These are phyloP conservation scores for Drosophila sturtevanti DNA, from an alignment of 1,140 invertebrate genomes.

Conservation along the genomic window DNA sequence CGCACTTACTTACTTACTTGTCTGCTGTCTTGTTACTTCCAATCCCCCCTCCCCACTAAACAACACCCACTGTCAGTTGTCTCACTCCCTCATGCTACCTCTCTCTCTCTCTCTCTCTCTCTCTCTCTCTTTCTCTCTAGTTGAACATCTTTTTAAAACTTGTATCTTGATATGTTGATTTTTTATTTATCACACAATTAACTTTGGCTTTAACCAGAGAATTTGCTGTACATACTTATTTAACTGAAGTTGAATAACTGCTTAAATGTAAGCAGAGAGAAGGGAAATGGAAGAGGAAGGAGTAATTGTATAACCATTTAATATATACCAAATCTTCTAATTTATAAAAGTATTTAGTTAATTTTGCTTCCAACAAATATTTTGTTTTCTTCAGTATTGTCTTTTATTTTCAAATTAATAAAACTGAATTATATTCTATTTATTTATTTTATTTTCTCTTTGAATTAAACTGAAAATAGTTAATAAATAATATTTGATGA, in stretches of 20 bases:
- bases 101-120: background rate
- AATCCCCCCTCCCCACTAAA: background rate
- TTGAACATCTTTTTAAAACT: slow-evolving; percentile 49
- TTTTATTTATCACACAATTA: slow-evolving; percentile 75
- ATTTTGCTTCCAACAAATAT: no score
- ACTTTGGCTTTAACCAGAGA: slow-evolving; percentile 52
- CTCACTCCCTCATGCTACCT: background rate
- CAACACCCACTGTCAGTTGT: slow-evolving; percentile 8
- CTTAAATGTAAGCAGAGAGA: slow-evolving; percentile 24
- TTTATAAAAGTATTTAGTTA: no score
- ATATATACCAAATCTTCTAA: no score
- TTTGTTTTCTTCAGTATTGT: no score
- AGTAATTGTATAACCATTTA: slow-evolving; percentile 8
- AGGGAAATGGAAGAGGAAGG: background rate
- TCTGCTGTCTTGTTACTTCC: background rate
- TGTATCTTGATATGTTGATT: slow-evolving; percentile 77
- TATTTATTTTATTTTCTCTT: no score
- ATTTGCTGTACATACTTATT: slow-evolving; percentile 52
- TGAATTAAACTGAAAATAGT: no score
- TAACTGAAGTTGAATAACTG: slow-evolving; percentile 16
- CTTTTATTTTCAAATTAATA: no score
- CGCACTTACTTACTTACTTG: background rate
- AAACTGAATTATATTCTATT: no score
- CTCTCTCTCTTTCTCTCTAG: background rate
- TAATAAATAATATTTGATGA: no score